Conservation (phyloP, 2,888 invertebrate genomes). For the Cerastis rubricosa region DNA sequence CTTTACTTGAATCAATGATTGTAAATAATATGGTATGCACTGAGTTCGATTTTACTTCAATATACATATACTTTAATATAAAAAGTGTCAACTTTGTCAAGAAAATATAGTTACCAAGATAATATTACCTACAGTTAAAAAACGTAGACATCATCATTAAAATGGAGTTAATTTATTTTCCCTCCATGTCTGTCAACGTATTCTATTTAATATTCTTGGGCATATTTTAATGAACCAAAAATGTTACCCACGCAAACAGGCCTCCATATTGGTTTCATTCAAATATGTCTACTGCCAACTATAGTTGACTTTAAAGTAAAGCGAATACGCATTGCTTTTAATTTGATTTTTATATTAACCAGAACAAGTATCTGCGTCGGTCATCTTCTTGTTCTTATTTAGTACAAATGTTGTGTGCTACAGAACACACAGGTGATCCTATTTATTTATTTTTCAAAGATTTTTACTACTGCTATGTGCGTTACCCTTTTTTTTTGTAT, state of each 20-base stretch:
- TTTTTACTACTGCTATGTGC: neutral
- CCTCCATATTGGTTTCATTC: constrained; percentile 24
- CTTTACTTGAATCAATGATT: neutral
- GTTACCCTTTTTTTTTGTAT: neutral
- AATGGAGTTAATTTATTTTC: constrained; percentile 13
- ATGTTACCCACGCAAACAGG: neutral
- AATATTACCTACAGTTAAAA: constrained; percentile 2
- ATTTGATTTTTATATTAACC: neutral
- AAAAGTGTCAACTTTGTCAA: neutral
- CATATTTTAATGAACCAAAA: constrained; percentile 40
- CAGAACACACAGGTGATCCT: neutral
- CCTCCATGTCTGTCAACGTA: constrained; percentile 12
- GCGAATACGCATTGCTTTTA: neutral
- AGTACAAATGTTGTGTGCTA: neutral
- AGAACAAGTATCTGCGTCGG: neutral
- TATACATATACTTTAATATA: too few species aligned
- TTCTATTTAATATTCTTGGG: constrained; percentile 37
- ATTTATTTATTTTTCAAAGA: neutral
- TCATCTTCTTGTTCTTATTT: neutral
- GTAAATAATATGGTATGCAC: neutral
- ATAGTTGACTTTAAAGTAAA: neutral
- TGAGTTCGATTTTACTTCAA: neutral
- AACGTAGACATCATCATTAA: constrained; percentile 29
- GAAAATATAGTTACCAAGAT: constrained; percentile 12
- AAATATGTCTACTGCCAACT: constrained; percentile 1